Conservation (phyloP, 1,140 invertebrate species). For the Brevipalpus yothersi region DNA sequence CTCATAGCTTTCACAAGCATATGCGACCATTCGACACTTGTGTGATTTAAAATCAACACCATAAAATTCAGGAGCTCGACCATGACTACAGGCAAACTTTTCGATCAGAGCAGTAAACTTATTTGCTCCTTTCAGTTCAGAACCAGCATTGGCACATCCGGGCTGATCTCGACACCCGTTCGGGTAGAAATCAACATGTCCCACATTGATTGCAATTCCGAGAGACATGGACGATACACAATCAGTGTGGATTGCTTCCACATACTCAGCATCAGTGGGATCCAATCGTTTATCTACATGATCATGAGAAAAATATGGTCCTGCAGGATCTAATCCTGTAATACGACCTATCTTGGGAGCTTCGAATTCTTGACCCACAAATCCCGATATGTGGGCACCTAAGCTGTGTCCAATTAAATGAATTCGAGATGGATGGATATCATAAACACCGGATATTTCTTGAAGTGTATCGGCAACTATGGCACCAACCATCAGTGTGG, state of each 20-base stretch:
- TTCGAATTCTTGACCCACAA: background rate
- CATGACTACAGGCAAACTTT: no score
- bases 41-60: no score
- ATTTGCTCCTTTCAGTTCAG: no score
- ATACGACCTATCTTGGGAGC: background rate
- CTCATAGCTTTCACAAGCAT: no score
- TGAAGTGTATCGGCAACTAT: conserved; percentile 44
- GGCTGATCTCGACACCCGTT: no score
- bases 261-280: conserved; percentile 57
- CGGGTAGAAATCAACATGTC: no score
- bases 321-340: conserved; percentile 45
- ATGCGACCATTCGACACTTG: no score
- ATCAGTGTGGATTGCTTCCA: conserved; percentile 67
- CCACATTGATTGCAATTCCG: no score
- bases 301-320: conserved; percentile 38
- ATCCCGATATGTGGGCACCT: background rate
- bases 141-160: no score
- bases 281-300: conserved; percentile 52
- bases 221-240: no score
- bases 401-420: background rate
- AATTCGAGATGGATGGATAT: background rate
- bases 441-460: conserved; percentile 19
- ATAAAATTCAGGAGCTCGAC: no score
- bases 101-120: no score
- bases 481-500: conserved; percentile 53